Percentiles rank a stretch among this genome's conserved stretches.
Conservation (phyloP, 23 tunicate species). For the Corella eumyota region DNA sequence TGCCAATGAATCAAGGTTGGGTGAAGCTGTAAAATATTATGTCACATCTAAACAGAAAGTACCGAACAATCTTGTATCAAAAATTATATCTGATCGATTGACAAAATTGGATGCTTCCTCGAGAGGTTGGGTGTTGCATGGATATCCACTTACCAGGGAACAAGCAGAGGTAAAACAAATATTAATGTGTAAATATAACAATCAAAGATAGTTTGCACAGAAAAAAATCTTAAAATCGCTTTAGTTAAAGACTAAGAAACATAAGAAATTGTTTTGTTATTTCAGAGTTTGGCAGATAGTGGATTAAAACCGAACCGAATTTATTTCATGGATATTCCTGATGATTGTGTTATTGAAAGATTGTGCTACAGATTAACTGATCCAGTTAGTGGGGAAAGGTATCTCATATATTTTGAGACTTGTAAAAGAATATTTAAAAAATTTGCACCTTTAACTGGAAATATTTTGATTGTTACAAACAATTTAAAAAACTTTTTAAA, state of each 20-base stretch:
- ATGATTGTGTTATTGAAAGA: conserved; percentile 72
- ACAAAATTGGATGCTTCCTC: conserved; percentile 70
- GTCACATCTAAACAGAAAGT: conserved; percentile 19
- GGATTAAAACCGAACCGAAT: conserved; percentile 71
- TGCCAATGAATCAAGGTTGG: conserved; percentile 57
- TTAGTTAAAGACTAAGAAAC: not conserved
- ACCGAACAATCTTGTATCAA: conserved; percentile 52
- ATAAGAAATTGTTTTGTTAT: not conserved
- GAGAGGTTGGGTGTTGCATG: conserved; percentile 93
- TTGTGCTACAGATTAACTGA: conserved; percentile 65
- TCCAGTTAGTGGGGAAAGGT: conserved; percentile 93
- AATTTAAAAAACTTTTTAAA: no score
- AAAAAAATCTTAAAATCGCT: not conserved
- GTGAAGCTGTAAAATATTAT: conserved; percentile 45
- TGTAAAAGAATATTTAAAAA: no score
- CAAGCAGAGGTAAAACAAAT: conserved; percentile 67
- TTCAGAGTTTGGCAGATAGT: conserved; percentile 55
- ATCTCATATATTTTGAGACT: no score
- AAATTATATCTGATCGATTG: conserved; percentile 49
- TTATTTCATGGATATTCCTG: conserved; percentile 83
- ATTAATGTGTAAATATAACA: not conserved
- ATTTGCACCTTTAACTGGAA: no score
- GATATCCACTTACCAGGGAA: conserved; percentile 66
- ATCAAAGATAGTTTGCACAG: not conserved
- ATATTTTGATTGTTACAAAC: no score